phyloP scores from a whole-genome alignment of 2,888 invertebrate genomes.

The Drosophila mimica region DNA sequence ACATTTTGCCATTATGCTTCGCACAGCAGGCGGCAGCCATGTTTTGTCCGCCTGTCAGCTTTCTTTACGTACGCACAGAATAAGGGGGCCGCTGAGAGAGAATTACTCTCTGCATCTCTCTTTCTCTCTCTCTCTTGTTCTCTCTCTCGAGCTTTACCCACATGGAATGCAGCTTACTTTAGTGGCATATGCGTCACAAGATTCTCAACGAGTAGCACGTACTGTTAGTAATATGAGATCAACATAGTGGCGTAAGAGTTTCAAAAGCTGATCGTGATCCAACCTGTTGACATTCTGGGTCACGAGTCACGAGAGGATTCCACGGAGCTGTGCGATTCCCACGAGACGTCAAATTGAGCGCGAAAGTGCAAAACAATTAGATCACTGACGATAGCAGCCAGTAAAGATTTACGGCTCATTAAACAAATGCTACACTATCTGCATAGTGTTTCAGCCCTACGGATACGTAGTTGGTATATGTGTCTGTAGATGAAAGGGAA shows the following conservation, averaged over 20 bases:
- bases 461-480: conserved; percentile 2
- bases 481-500: conserved; percentile 28
- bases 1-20: conserved; percentile 70
- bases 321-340: conserved; percentile 50
- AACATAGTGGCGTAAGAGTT: conserved; percentile 46
- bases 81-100: background rate
- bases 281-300: conserved; percentile 63
- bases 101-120: background rate
- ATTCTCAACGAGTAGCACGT: background rate
- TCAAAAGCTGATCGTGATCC: conserved; percentile 26
- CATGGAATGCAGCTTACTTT: conserved; percentile 2
- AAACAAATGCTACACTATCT: conserved; percentile 52
- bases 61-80: background rate
- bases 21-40: conserved; percentile 71
- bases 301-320: background rate
- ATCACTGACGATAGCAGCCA: conserved; percentile 36
- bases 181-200: conserved; percentile 43
- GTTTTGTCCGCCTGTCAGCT: conserved; percentile 41
- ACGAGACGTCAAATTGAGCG: conserved; percentile 46
- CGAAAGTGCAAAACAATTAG: conserved; percentile 44
- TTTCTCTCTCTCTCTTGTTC: conserved; percentile 2
- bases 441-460: background rate
- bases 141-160: conserved; percentile 1
- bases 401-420: conserved; percentile 66
- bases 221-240: conserved; percentile 68